Evolutionary conservation across 2,797 vertebrate species (phyloP), one percentile per base, ranked within the genome.

Genomic region (Lutjanus argentimaculatus): DNA sequence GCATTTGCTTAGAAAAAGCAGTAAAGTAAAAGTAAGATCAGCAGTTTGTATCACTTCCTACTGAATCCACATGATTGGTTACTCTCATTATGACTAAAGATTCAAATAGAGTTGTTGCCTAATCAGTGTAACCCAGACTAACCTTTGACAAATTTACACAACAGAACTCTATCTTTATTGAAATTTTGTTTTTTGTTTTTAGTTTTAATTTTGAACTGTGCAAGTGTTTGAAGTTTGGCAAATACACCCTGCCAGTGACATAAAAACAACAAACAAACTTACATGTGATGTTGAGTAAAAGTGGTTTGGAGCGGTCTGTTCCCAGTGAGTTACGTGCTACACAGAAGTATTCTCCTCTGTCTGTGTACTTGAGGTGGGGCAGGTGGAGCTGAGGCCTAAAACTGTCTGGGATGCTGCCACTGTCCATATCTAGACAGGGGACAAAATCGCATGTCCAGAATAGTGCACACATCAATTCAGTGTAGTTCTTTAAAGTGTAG

Each of bases 301-400:
- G 77, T 0, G 94, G 88, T 62, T 72, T 89, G 79, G 96, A 96
- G 52, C 95, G 95, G 53, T 95, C 93, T 0, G 92, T 95, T 80
- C 96, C 96, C 70, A 96, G 92, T 0, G 95, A 90, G 91, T 96
- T 96, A 30, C 95, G 92, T 0, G 96, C 95, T 7, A 96, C 94
- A 51, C 95, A 96, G 90, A 92, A 93, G 85, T 96, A 96, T 40
- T 95, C 92, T 71, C 95, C 96, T 63, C 91, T 82, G 86, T 96
- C 95, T 15, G 91, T 91, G 92, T 95, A 89, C 74, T 77, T 91
- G 65, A 95, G 83, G 67, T 62, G 85, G 69, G 92, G 83, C 76
- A 96, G 92, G 30, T 73, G 91, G 67, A 96, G 94, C 86, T 94
- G 93, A 55, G 95, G 93, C 65, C 91, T 90, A 51, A 95, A 96